phyloP scores from a whole-genome alignment of 2,797 vertebrate species.

The Poecilia gillii region DNA sequence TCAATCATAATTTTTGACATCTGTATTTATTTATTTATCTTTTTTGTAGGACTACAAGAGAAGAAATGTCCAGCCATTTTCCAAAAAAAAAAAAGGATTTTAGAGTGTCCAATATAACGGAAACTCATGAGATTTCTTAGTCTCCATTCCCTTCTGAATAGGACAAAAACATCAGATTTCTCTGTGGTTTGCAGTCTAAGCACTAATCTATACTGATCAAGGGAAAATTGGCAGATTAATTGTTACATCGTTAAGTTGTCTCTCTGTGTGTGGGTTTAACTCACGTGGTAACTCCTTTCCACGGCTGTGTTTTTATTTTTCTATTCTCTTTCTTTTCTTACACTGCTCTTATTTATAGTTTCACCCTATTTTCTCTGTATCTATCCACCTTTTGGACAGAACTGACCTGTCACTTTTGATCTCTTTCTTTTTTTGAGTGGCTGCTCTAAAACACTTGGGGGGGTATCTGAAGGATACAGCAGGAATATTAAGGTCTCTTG shows the following conservation, averaged over 20 bases:
- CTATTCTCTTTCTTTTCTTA: constrained; percentile 1
- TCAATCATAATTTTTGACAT: not conserved
- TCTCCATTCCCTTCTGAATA: not conserved
- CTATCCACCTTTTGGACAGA: constrained; percentile 32
- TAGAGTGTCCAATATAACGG: not conserved
- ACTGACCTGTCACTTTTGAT: constrained; percentile 56
- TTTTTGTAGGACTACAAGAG: not conserved
- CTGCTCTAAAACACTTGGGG: constrained; percentile 6
- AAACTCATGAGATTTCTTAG: not conserved
- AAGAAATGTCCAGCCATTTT: not conserved
- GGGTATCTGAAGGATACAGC: constrained; percentile 12
- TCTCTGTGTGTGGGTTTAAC: not conserved
- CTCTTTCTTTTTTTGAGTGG: not conserved
- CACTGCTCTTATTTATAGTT: constrained; percentile 7
- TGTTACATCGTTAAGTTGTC: not conserved
- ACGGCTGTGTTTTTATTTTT: not conserved
- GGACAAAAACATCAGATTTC: not conserved
- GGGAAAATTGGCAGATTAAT: not conserved
- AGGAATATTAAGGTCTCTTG: constrained; percentile 7
- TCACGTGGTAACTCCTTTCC: not conserved
- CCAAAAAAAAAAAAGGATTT: not conserved
- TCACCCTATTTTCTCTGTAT: constrained; percentile 15
- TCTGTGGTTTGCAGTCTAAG: not conserved
- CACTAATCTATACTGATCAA: not conserved
- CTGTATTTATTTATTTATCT: not conserved